A percentile compares a stretch with the other conserved stretches of the same genome.
Evolutionary conservation across 2,113 vertebrate species (phyloP).

Genomic region (Laticauda laticaudata): DNA sequence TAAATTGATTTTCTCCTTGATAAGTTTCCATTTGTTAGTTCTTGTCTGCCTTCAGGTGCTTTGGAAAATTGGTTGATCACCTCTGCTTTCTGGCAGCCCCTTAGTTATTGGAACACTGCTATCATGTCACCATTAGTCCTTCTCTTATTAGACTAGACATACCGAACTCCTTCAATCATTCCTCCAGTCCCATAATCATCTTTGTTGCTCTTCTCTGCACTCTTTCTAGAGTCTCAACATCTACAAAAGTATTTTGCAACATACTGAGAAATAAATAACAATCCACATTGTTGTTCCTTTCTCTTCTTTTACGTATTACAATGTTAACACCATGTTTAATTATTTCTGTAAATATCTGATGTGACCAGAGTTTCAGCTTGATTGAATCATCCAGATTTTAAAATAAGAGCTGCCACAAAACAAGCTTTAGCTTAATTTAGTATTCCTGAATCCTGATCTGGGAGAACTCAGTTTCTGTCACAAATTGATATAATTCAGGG

Average conservation of each 20-base stretch:
- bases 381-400: not conserved
- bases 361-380: conserved; percentile 20
- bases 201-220: no score
- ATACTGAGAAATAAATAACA: not conserved
- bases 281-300: not conserved
- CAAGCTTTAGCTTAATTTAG: conserved; percentile 38
- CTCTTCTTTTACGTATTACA: not conserved
- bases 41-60: no score
- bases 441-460: conserved; percentile 54
- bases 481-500: conserved; percentile 58
- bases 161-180: no score
- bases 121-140: not conserved
- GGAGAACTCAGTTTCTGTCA: conserved; percentile 47
- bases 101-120: no score
- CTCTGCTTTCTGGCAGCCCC: no score
- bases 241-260: not conserved
- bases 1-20: no score
- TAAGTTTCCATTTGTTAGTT: no score
- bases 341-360: conserved; percentile 5
- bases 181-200: no score
- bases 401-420: conserved; percentile 34
- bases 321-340: not conserved
- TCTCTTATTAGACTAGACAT: no score
- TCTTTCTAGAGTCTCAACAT: no score
- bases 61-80: no score